phyloP scores from a whole-genome alignment of 2,888 invertebrate species.

The Leucozona laternaria region DNA sequence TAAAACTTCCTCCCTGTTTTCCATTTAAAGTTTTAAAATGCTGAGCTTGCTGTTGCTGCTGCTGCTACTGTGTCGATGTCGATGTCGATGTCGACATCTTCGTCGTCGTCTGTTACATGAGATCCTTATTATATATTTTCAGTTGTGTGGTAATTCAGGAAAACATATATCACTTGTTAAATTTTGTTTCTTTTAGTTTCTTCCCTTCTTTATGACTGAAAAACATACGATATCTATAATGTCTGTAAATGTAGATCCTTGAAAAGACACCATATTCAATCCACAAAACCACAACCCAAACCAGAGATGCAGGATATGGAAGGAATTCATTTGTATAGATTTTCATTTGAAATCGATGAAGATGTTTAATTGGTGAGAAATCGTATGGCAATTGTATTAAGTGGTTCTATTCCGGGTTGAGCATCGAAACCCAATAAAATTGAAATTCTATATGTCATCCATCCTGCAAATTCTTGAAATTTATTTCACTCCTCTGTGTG shows the following conservation, averaged over 20 bases:
- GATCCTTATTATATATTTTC: slow-evolving; percentile 1
- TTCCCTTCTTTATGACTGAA: slow-evolving; percentile 11
- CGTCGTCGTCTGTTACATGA: neutral
- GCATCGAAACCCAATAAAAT: slow-evolving; percentile 6
- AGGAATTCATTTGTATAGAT: slow-evolving; percentile 1
- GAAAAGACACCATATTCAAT: neutral
- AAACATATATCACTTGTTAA: neutral
- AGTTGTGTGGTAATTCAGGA: slow-evolving; percentile 12
- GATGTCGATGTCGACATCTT: neutral
- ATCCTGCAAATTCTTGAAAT: neutral
- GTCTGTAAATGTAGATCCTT: neutral
- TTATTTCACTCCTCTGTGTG: neutral
- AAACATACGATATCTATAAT: neutral
- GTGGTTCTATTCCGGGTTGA: neutral
- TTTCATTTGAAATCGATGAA: slow-evolving; percentile 18
- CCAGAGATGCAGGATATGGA: neutral
- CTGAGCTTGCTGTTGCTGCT: slow-evolving; percentile 27
- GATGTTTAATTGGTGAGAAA: slow-evolving; percentile 32
- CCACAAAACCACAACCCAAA: neutral
- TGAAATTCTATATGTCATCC: neutral
- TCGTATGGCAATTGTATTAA: slow-evolving; percentile 18
- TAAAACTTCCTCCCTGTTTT: slow-evolving; percentile 12
- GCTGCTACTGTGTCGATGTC: neutral
- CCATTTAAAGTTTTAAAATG: slow-evolving; percentile 36
- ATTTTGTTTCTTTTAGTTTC: neutral